phyloP scores from a whole-genome alignment of 2,797 vertebrate genomes.

The Coracias cyanogaster region DNA sequence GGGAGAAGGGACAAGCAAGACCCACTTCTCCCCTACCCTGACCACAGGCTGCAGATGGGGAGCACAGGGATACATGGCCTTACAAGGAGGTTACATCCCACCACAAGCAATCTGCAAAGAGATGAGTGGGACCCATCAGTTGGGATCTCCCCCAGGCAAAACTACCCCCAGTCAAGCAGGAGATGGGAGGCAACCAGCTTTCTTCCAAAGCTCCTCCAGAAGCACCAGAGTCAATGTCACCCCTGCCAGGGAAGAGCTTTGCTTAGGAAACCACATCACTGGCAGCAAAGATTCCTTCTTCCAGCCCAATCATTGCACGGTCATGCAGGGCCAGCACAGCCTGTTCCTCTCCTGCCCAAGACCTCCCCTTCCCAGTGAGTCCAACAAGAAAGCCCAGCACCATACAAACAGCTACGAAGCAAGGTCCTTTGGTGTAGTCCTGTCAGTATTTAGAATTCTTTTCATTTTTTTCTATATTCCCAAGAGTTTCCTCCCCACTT shows the following conservation, averaged over 20 bases:
- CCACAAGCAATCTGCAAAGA: neutral
- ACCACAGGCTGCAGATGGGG: neutral
- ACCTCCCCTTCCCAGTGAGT: neutral
- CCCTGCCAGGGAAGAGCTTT: neutral
- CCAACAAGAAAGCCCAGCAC: neutral
- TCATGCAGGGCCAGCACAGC: neutral
- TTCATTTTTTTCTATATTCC: neutral
- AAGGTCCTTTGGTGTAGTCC: neutral
- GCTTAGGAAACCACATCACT: accelerated
- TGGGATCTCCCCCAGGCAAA: neutral
- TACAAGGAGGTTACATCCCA: neutral
- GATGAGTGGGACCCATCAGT: accelerated
- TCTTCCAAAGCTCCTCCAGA: neutral
- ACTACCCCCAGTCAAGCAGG: neutral
- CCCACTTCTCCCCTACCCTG: neutral
- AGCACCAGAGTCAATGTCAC: neutral
- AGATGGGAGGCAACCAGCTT: neutral
- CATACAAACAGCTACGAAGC: accelerated
- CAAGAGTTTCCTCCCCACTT: neutral
- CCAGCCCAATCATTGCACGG: neutral
- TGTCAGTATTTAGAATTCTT: neutral
- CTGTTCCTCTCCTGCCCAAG: neutral
- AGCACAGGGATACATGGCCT: neutral
- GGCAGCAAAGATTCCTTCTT: neutral
- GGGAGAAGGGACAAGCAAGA: neutral